Conservation (phyloP, 2,113 vertebrate species). For the Passer domesticus region DNA sequence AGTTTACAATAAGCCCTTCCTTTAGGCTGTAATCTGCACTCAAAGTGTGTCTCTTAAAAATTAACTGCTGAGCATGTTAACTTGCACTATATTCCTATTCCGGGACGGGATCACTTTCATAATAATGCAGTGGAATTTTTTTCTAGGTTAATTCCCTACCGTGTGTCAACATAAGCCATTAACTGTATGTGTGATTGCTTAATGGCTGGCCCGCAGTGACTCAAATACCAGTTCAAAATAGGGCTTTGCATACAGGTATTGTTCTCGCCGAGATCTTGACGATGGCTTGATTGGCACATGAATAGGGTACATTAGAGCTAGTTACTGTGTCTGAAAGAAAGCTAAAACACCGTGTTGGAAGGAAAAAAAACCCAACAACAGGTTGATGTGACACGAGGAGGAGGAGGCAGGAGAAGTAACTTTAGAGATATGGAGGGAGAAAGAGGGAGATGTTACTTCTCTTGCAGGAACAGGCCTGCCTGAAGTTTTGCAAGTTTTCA, state of each 20-base stretch:
- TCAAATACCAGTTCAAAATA: slow-evolving; percentile 69
- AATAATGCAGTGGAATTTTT: slow-evolving; percentile 43
- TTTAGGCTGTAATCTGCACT: neutral
- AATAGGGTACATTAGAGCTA: slow-evolving; percentile 73
- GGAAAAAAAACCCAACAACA: neutral
- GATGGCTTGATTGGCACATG: slow-evolving; percentile 75
- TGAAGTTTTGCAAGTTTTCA: neutral
- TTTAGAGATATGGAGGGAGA: neutral
- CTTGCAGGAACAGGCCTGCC: slow-evolving; percentile 28
- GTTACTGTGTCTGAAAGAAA: slow-evolving; percentile 73
- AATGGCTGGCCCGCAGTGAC: slow-evolving; percentile 72
- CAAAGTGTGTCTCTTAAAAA: neutral
- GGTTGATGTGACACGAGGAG: slow-evolving; percentile 36
- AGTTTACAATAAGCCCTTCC: neutral
- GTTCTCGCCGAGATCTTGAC: slow-evolving; percentile 69
- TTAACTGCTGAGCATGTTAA: neutral
- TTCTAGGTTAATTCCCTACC: slow-evolving; percentile 33
- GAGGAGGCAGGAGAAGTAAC: slow-evolving; percentile 11
- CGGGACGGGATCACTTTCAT: neutral
- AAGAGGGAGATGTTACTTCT: neutral
- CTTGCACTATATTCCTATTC: neutral
- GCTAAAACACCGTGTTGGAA: slow-evolving; percentile 49
- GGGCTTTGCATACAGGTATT: slow-evolving; percentile 67
- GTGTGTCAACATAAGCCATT: slow-evolving; percentile 43
- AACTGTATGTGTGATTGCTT: slow-evolving; percentile 65